Percentiles rank a stretch among this genome's conserved stretches.
Conservation (phyloP, 2,888 invertebrate genomes). For the Eremobia ochroleuca region DNA sequence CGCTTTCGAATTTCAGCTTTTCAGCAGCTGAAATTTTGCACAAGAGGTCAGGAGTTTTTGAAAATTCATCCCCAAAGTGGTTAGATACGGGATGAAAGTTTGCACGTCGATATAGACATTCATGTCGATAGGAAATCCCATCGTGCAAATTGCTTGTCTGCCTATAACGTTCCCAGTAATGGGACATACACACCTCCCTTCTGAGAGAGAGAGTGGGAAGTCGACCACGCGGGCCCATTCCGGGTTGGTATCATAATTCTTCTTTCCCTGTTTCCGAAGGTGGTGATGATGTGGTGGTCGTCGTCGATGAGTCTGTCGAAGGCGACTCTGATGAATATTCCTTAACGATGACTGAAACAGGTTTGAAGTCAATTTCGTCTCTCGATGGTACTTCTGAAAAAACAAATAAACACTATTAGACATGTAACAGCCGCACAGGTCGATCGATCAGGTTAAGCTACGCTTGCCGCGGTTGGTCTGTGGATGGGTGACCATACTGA, state of each 20-base stretch:
- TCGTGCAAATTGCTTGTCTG: background rate
- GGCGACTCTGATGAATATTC: background rate
- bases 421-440: no score
- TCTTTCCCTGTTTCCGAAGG: constrained; percentile 3
- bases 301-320: background rate
- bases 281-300: background rate
- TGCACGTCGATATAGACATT: background rate
- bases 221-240: background rate
- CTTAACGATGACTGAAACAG: background rate
- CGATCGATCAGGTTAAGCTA: no score
- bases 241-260: background rate
- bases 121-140: background rate
- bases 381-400: background rate
- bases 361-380: constrained; percentile 8
- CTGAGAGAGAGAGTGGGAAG: background rate
- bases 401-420: no score
- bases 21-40: no score
- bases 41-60: no score
- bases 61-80: no score
- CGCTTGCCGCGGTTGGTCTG: no score
- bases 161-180: no score
- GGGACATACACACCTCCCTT: background rate
- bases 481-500: no score
- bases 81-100: background rate
- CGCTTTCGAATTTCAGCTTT: no score